Base-by-base conservation (phyloP, 2,888 invertebrate species). In the Endotricha flammealis region DNA sequence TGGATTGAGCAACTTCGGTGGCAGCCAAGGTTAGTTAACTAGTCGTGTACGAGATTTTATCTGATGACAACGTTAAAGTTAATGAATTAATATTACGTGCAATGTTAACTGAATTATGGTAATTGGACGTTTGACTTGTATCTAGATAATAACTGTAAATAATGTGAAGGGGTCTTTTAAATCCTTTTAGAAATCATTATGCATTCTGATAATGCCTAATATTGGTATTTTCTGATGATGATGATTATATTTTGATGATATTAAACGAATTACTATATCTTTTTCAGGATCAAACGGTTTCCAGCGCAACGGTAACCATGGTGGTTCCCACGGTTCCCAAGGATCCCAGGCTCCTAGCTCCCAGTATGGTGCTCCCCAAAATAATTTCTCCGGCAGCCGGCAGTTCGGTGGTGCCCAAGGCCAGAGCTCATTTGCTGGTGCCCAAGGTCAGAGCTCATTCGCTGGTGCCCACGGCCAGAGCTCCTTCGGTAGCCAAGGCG, bases 281-380 rank as follows among this genome's bases (percentile, higher is more conserved):
- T 24, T 24, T 24, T 9, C 10, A 24, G 47, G 45, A 11, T 34
- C 38, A 20, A 20, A 20, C 7, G 23, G 32, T 13, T 14, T 14
- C 13, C 32, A 32, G 16, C 11, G 32, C 32, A 25, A 16, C 32
- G 24, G 20, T 7, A 11, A 22, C 22, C 30, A 32, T 12, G 35
- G 41, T 40, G 27, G 3, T 34, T 32, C 30, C 27, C 36, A 12
- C 33, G 40, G 37, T 20, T 31, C 39, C 11, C 49, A 43, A 3
- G 41, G 37, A 16, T 36, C 46, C 40, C 36, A 41, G 5, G 6
- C 5, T 7, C 45, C 51, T 4, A 48, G 43, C 44, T 50, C 52
- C 36, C 55, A 57, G 17, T 52, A 49, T 32, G 42, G 43, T 8
- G 38, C 39, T 34, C 42, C 49, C 24, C 28, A 38, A 39, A 48